phyloP scores from a whole-genome alignment of 64 coral and sea anemone genomes.

The Montipora foliosa region DNA sequence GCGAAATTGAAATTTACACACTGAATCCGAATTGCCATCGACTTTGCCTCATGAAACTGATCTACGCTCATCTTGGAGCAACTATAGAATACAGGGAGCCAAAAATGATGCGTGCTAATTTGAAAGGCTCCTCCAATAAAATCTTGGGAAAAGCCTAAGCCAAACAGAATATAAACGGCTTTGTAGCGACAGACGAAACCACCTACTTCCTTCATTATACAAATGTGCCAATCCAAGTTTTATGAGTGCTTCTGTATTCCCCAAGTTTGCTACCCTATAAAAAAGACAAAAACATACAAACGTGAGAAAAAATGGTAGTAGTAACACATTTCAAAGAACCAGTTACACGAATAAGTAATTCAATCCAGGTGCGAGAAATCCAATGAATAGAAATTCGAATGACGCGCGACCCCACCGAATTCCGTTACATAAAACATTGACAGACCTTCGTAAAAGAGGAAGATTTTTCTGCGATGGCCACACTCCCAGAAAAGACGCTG shows the following conservation, averaged over 20 bases:
- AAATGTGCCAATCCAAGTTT: slow-evolving; percentile 98
- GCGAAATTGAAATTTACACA: no score
- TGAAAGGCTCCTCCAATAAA: background rate
- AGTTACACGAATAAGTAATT: background rate
- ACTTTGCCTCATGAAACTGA: no score
- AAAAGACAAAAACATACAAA: slow-evolving; percentile 32
- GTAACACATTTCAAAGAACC: no score
- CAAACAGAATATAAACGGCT: background rate
- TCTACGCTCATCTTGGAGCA: no score
- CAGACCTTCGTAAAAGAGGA: slow-evolving; percentile 86
- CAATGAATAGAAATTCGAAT: slow-evolving; percentile 49
- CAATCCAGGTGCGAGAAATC: background rate
- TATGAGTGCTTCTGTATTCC: slow-evolving; percentile 94
- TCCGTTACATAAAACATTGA: slow-evolving; percentile 51
- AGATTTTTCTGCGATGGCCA: slow-evolving; percentile 92
- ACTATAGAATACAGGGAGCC: no score
- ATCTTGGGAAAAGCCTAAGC: background rate
- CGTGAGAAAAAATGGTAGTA: background rate
- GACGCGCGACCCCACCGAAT: slow-evolving; percentile 36
- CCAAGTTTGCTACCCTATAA: slow-evolving; percentile 80
- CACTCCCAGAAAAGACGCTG: slow-evolving; percentile 87
- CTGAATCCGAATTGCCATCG: no score
- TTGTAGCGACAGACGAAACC: background rate
- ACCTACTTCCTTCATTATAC: slow-evolving; percentile 99
- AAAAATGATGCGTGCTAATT: background rate